Evolutionary conservation across 2,888 invertebrate species (phyloP), one percentile per base, ranked within the genome.

Genomic region (Synergus gifuensis): DNA sequence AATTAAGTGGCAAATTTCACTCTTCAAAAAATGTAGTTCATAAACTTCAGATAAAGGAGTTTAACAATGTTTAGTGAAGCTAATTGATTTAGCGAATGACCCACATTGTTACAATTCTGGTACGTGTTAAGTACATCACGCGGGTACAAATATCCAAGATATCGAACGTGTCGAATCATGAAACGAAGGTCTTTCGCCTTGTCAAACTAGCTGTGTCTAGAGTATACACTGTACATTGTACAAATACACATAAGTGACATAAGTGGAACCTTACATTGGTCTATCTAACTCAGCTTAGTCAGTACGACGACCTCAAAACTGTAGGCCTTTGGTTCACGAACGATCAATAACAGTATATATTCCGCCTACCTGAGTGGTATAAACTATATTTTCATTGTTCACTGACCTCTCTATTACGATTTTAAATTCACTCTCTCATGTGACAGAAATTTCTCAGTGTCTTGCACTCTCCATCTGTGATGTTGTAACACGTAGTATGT

Each of bases 301-400:
- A 44, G 67, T 18, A 69, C 67, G 67, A 69, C 67, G 67, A 69
- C 67, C 67, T 69, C 67, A 69, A 69, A 69, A 46, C 67, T 46
- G 28, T 69, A 69, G 67, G 67, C 67, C 67, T 44, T 44, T 69
- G 67, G 67, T 46, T 69, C 46, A 46, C 22, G 14, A 22, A 42
- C 67, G 67, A 69, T 69, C 67, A 46, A 69, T 67, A 44, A 44
- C 44, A 44, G 67, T 67, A 67, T 67, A 44, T 69, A 28, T 28
- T 18, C 67, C 67, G 46, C 67, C 67, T 69, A 69, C 67, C 67
- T 44, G 22, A 49, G 67, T 46, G 67, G 67, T 46, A 46, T n/a
- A 36, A 40, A 64, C n/a, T 12, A 9, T 42, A 42, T 54, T 8
- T n/a, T n/a, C n/a, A 16, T 54, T 64, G 22, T 63, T 63, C 36